Base-by-base conservation (phyloP, 2,113 vertebrate species). In the Notothenia rossii region DNA sequence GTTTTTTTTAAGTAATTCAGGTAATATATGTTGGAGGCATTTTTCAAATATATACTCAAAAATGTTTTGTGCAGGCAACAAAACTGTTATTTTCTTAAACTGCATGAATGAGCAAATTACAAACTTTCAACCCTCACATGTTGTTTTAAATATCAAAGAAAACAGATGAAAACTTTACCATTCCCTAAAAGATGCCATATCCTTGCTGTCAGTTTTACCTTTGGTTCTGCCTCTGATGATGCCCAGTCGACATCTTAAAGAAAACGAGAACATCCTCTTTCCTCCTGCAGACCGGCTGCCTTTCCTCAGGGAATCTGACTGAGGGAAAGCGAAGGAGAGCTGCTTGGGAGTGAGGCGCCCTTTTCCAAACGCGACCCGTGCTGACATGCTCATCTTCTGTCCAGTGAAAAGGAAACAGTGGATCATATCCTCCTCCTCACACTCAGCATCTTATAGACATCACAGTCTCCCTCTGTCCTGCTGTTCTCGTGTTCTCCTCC, bases 211-310 rank as follows among this genome's bases (percentile, higher is more conserved):
- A 6, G 22, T 46, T 68, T 86, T 93, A 94, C 91, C 95, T 94
- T 94, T 94, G 71, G 75, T 89, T 77, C 93, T 90, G 63, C 93
- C 94, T 88, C 90, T 92, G 73, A 95, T 93, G 76, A 95, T 48
- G 58, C 95, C 95, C 43, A 95, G 80, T 8, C 92, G 91, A 83
- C 94, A 95, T 75, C 94, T 87, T 61, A 95, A 53, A 53, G 94
- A 94, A 79, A 95, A 94, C 5, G 91, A 93, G 61, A 95, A 93
- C 86, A 94, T 92, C 81, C 81, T 93, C 70, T 89, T 94, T 65
- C 89, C 93, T 76, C 87, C 93, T 2, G 70, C 70, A 20, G 87
- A 84, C 20, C 87, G 69, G 33, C 46, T 66, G 85, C 88, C 81
- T 83, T 90, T 94, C 86, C 89, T 92, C 75, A 77, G 66, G 10